Base-by-base conservation (phyloP, 1,140 invertebrate species). In the Ooceraea biroi region DNA sequence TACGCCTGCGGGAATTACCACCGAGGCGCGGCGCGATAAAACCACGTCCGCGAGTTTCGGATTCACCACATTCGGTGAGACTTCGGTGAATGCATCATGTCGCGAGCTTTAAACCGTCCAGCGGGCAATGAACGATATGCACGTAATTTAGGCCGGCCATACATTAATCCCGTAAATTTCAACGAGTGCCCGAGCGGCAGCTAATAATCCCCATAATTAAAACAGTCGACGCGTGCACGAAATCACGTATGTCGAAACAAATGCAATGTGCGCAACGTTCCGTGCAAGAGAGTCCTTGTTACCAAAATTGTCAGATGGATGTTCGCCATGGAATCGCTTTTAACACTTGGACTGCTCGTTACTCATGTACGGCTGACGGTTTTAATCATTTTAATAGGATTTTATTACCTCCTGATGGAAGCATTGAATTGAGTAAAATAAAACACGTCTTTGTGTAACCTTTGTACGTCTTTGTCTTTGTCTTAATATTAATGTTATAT, bases 101-200 rank as follows among this genome's bases (percentile, higher is more conserved):
- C 50, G 44, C n/a, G 27, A 57, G 44, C 25, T 69, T 69, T 22
- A n/a, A 19, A 57, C 55, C 19, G n/a, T 57, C 25, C 30, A 22
- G 17, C 50, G 25, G 19, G 25, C 19, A 17, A 41, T 8, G 46
- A 5, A 27, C 25, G n/a, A 78, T 44, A 50, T 14, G 22, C 48
- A 50, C 22, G 22, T 76, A 76, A 74, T 74, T 74, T 65, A 22
- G 36, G 2, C 8, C 36, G 44, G n/a, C 65, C 50, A 60, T 77
- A 65, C 73, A 27, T 65, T 66, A 76, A 76, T 76, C 57, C 57
- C 73, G 27, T 76, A 76, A 76, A 76, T 77, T 78, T 78, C 17
- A 1, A 50, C 36, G 22, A 27, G 27, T 57, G 48, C 36, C 30
- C 48, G 36, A 12, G 57, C 58, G 17, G 30, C 61, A 68, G 27